Evolutionary conservation across 2,113 vertebrate species (phyloP).

Genomic region (Capreolus pygargus): DNA sequence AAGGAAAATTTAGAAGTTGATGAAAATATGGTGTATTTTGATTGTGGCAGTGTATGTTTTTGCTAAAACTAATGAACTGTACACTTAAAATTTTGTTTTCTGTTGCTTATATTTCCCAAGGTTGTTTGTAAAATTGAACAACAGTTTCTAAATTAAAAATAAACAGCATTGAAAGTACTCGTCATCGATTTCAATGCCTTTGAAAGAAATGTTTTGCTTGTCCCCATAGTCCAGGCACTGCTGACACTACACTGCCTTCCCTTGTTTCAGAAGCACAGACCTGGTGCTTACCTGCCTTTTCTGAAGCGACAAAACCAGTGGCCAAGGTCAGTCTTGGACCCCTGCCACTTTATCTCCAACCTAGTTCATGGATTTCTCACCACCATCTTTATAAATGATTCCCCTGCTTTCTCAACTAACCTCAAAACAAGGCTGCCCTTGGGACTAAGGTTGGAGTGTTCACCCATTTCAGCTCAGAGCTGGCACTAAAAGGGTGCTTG

Average conservation of each 20-base stretch:
- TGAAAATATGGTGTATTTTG: slow-evolving; percentile 2
- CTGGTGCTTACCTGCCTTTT: background rate
- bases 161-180: background rate
- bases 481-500: background rate
- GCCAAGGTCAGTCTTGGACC: background rate
- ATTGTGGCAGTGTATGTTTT: background rate
- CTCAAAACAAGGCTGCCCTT: background rate
- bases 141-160: slow-evolving; percentile 17
- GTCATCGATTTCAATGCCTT: background rate
- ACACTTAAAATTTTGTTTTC: background rate
- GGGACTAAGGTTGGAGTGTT: background rate
- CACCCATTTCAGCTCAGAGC: slow-evolving; percentile 8
- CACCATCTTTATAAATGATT: background rate
- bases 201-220: background rate
- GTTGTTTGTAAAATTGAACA: background rate
- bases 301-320: background rate
- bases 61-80: background rate
- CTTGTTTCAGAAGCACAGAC: background rate
- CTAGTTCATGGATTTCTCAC: background rate
- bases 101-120: background rate
- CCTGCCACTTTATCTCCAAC: background rate
- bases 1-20: background rate
- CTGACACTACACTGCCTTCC: background rate
- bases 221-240: background rate
- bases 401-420: background rate